Conservation (phyloP, 2,888 invertebrate genomes). For the Serrognathus titanus region DNA sequence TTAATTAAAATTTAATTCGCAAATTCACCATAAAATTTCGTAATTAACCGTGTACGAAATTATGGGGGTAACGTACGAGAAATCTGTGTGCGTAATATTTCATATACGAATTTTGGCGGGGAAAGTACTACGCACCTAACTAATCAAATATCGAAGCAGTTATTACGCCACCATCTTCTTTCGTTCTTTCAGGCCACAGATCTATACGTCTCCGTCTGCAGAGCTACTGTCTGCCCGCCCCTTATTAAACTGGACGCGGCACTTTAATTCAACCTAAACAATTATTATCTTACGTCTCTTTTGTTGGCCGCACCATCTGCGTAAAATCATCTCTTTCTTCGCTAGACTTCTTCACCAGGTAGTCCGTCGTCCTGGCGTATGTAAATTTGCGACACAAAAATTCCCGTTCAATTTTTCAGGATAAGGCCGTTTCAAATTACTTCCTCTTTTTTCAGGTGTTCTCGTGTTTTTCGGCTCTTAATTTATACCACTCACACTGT, state of each 20-base stretch:
- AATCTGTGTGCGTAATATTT: neutral
- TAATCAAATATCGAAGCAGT: slow-evolving; percentile 43
- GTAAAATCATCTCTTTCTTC: slow-evolving; percentile 2
- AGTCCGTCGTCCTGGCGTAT: slow-evolving; percentile 19
- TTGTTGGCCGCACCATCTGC: slow-evolving; percentile 9
- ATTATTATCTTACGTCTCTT: slow-evolving; percentile 39
- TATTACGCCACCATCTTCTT: slow-evolving; percentile 34
- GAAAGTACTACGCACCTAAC: slow-evolving; percentile 29
- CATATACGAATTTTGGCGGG: neutral
- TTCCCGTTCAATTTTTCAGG: slow-evolving; percentile 23
- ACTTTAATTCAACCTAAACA: slow-evolving; percentile 45
- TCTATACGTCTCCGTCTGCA: slow-evolving; percentile 26
- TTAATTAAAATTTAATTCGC: neutral
- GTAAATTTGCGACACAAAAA: slow-evolving; percentile 29
- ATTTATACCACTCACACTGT: too few species aligned
- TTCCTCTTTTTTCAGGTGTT: slow-evolving; percentile 20
- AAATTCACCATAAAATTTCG: slow-evolving; percentile 1
- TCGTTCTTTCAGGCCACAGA: slow-evolving; percentile 19
- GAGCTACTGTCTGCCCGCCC: slow-evolving; percentile 44
- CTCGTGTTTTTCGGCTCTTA: too few species aligned
- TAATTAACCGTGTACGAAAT: neutral
- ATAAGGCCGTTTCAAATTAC: slow-evolving; percentile 23
- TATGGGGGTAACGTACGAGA: neutral
- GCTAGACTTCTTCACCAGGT: slow-evolving; percentile 19
- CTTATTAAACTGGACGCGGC: slow-evolving; percentile 45